Evolutionary conservation across 2,113 vertebrate species (phyloP).

Genomic region (Amphiprion ocellaris): DNA sequence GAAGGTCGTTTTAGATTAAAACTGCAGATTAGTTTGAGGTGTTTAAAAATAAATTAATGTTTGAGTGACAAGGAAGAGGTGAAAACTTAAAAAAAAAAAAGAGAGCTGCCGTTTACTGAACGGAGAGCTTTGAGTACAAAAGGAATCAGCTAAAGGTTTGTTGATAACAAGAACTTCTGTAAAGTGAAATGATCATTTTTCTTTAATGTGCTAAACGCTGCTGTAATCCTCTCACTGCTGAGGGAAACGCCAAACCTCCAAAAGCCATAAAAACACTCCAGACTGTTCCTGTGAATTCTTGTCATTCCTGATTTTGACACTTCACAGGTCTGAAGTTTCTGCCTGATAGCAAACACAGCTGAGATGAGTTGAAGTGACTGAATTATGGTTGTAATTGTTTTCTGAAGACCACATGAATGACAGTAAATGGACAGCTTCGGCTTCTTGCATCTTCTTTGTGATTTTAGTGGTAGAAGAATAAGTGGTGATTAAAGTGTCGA

Average conservation of each 20-base stretch:
- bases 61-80: background rate
- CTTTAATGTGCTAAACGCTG: constrained; percentile 1
- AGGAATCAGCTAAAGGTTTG: no score
- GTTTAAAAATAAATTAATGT: background rate
- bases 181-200: background rate
- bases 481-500: background rate
- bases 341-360: background rate
- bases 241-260: background rate
- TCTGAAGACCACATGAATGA: background rate
- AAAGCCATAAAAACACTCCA: background rate
- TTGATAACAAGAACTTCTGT: no score
- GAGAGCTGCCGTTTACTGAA: no score
- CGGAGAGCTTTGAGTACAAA: no score
- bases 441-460: background rate
- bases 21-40: background rate
- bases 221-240: background rate
- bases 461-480: background rate
- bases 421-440: background rate
- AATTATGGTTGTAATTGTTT: background rate
- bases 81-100: background rate
- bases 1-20: background rate
- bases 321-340: background rate
- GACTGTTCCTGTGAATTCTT: constrained; percentile 7
- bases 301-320: constrained; percentile 16
- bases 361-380: background rate